Evolutionary conservation across 2,797 vertebrate genomes (phyloP), one percentile per base, ranked within the genome.

Genomic region (Hephaestus fuliginosus): DNA sequence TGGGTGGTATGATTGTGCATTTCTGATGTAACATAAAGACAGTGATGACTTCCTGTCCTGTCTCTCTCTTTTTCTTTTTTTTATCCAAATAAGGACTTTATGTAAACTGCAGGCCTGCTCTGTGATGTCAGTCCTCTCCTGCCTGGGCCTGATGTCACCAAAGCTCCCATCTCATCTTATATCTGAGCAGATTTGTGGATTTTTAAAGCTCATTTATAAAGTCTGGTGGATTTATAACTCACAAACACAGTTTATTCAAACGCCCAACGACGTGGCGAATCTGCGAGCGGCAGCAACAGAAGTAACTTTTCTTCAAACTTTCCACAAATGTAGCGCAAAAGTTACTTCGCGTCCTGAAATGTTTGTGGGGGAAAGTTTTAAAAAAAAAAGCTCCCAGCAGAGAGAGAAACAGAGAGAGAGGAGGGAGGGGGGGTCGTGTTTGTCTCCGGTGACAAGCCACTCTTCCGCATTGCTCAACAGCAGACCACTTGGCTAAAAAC

Each of bases 381-480:
- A 33, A 33, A 33, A 5, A 33, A 25, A 25, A 25, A 25, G 25
- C 25, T 25, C 25, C 25, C 25, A 25, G 25, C 25, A 25, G 25
- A 25, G 25, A 33, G 30, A 33, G 30, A 33, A 33, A 33, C 30
- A 33, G 30, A 33, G 30, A 33, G 30, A 33, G 30, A 33, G 30
- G 30, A 33, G 30, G 30, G 30, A 33, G 30, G 30, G 30, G 30
- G 30, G 30, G 30, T 33, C 79, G 2, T 80, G 82, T 81, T 74
- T 33, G 30, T 51, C 82, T 75, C 81, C 64, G 80, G 72, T 92
- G 90, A 93, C 93, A 91, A 17, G 80, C 4, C 44, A 39, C 79
- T 76, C 91, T 93, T 95, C 93, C 94, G 93, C 93, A 93, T 93
- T 90, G 87, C 89, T 91, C 86, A 74, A 86, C 89, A 51, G 79